Evolutionary conservation across 2,113 vertebrate species (phyloP).

Genomic region (Tonatia bakeri): DNA sequence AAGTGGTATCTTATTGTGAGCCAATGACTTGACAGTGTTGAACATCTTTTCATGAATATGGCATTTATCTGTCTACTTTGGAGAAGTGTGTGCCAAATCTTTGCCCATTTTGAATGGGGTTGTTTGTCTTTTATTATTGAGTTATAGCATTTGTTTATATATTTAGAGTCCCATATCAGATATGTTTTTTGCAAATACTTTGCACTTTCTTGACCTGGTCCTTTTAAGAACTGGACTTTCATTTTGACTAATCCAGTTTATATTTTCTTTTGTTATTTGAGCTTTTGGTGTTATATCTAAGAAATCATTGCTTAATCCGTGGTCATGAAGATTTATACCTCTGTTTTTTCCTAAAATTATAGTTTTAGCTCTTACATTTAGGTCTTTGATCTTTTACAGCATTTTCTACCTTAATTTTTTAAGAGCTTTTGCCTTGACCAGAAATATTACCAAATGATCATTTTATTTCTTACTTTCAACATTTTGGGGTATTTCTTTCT

Average conservation of each 20-base stretch:
- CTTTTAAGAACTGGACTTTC: constrained; percentile 14
- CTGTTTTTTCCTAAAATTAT: neutral
- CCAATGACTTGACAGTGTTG: neutral
- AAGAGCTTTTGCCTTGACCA: neutral
- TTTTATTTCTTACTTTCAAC: neutral
- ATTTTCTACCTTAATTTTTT: constrained; percentile 18
- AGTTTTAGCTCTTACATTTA: constrained; percentile 7
- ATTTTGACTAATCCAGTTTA: neutral
- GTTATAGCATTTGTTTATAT: neutral
- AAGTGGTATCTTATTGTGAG: neutral
- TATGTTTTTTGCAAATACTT: neutral
- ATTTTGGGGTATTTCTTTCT: neutral
- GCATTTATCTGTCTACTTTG: neutral
- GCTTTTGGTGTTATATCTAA: neutral
- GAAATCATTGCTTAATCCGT: neutral
- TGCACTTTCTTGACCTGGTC: neutral
- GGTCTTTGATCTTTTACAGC: neutral
- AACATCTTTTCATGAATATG: neutral
- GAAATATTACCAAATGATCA: neutral
- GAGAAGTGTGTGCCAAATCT: neutral
- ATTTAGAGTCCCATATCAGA: neutral
- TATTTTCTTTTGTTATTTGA: constrained; percentile 21
- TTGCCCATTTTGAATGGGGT: neutral
- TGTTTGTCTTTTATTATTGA: neutral
- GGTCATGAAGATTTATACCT: neutral